A percentile compares a stretch with the other conserved stretches of the same genome.
Conservation (phyloP, 2,888 invertebrate genomes). For the Laspeyria flexula region DNA sequence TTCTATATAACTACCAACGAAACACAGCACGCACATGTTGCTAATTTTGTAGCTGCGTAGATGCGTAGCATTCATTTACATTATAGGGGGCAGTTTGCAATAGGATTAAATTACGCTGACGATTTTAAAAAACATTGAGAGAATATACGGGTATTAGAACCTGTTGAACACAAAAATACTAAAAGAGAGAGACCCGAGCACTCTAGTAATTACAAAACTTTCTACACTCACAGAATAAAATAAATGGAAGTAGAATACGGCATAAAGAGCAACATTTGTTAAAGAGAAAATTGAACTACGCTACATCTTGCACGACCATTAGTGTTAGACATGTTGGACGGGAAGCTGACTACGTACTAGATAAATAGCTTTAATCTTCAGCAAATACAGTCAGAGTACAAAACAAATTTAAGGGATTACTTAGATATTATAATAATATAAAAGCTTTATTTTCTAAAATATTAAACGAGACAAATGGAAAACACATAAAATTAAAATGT, state of each 20-base stretch:
- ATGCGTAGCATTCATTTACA: too few species aligned
- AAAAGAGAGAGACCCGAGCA: constrained; percentile 15
- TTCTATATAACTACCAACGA: too few species aligned
- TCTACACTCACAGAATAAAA: constrained; percentile 44
- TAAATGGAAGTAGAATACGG: constrained; percentile 49
- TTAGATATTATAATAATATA: too few species aligned
- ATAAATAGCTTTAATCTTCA: too few species aligned
- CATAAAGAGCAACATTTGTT: constrained; percentile 21
- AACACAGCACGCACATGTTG: too few species aligned
- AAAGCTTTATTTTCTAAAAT: too few species aligned
- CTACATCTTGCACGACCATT: constrained; percentile 17
- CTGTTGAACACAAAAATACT: constrained; percentile 47
- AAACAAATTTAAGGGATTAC: too few species aligned
- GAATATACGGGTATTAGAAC: constrained; percentile 48
- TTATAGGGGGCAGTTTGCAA: background rate
- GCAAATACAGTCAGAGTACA: background rate
- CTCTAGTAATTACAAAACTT: constrained; percentile 62
- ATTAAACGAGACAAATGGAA: too few species aligned
- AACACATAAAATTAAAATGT: too few species aligned
- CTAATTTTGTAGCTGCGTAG: too few species aligned
- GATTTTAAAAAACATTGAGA: constrained; percentile 51
- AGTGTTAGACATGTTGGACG: constrained; percentile 1
- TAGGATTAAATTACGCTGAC: constrained; percentile 18
- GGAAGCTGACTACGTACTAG: background rate
- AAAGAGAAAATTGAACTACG: constrained; percentile 20